Evolutionary conservation across 2,888 invertebrate genomes (phyloP), one percentile per base, ranked within the genome.

Genomic region (Hemithea aestivaria): DNA sequence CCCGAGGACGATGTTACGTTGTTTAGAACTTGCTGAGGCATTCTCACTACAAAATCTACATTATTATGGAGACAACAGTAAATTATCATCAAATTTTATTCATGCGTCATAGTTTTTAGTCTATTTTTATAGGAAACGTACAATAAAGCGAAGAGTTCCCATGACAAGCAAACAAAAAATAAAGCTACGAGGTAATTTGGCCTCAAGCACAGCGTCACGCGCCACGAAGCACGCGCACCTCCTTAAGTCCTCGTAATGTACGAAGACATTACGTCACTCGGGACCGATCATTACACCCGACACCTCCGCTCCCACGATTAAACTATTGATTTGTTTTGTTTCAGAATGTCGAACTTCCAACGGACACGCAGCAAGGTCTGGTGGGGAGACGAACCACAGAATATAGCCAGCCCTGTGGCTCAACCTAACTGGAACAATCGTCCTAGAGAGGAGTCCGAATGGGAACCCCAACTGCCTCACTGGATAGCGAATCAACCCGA

Each of bases 351-450:
- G 37, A 90, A 90, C 70, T 91, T 91, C 68, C 90, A 90, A 79
- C 84, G 91, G 57, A 89, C 89, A 49, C 88, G 90, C 48, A 91
- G 91, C 72, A 91, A 91, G 74, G 91, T 91, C 7, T 92, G 91
- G 91, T 92, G 91, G 90, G 89, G 88, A 39, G 88, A 87, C 62
- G 74, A 84, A 53, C 81, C 84, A 51, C 78, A 77, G 38, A 74
- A 68, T 45, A 56, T 79, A 27, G 80, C 76, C 34, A 88, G 84
- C 53, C 88, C 87, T 21, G 77, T 85, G 20, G 74, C 84, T 7
- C 64, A 64, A 35, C 70, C 75, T 63, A 74, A 76, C 60, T 67
- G 61, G 53, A 70, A 73, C 59, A 73, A 73, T 51, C 62, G 66
- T 12, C 39, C 50, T 8, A 58, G 59, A 50, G 76, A 74, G 40